Evolutionary conservation across 2,888 invertebrate genomes (phyloP).

Genomic region (Ichneumoninae sp.): DNA sequence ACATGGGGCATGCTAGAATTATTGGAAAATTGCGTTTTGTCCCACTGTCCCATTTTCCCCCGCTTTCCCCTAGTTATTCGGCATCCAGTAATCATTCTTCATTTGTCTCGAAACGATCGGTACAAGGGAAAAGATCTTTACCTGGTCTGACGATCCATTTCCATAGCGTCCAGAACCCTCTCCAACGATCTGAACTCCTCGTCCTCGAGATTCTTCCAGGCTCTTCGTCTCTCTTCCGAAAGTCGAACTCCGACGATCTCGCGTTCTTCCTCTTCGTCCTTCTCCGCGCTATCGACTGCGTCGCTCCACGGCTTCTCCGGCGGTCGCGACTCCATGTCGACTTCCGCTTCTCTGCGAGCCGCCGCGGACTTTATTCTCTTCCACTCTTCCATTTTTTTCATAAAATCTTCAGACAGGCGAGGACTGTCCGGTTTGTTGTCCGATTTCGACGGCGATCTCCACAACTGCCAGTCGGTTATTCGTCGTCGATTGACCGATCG

Average conservation of each 20-base stretch:
- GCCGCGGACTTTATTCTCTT: constrained; percentile 90
- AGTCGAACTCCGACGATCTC: constrained; percentile 74
- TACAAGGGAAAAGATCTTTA: constrained; percentile 71
- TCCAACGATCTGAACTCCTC: constrained; percentile 87
- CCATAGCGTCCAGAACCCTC: constrained; percentile 87
- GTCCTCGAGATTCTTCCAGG: constrained; percentile 80
- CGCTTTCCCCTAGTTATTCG: no score
- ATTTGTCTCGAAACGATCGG: no score
- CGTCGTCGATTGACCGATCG: constrained; percentile 81
- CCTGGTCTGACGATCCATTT: constrained; percentile 88
- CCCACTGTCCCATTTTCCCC: no score
- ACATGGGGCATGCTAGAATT: no score
- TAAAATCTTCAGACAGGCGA: constrained; percentile 88
- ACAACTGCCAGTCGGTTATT: constrained; percentile 88
- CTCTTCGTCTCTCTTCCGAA: constrained; percentile 67
- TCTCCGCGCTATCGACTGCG: constrained; percentile 13
- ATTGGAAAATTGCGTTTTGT: no score
- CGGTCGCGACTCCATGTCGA: constrained; percentile 80
- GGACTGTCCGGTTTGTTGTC: constrained; percentile 69
- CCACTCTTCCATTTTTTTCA: constrained; percentile 94
- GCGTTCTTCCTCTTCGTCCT: constrained; percentile 64
- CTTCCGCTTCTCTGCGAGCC: constrained; percentile 86
- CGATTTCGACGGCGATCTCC: constrained; percentile 85
- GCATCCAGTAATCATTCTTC: no score
- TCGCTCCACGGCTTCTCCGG: neutral